Evolutionary conservation across 35 echinoderm and acorn worm species (phyloP), one percentile per base, ranked within the genome.

Genomic region (Lytechinus variegatus): DNA sequence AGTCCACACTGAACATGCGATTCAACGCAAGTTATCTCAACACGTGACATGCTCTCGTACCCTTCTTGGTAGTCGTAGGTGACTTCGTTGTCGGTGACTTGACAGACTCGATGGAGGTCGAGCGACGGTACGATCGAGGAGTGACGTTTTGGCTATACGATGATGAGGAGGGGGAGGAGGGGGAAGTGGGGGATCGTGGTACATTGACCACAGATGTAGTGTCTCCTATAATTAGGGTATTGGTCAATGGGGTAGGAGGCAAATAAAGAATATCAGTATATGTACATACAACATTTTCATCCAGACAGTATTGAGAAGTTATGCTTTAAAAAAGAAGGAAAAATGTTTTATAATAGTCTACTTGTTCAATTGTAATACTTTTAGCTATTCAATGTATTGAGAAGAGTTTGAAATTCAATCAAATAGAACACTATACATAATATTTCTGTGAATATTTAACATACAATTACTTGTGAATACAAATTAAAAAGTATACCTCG

Each of bases 71-170:
- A 10, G 28, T 10, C 10, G 91, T 93, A 4, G 91, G 53, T 9
- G 91, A 93, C 27, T 93, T 89, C 10, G 91, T 56, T 56, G 28
- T 90, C 6, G 92, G 92, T 21, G 92, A 93, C 54, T 93, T 93
- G 52, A 93, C 92, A 13, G 92, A 93, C 54, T 93, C 92, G 92
- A 93, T 93, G n/a, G 92, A 93, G n/a, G 92, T 93, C 13, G 92
- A 53, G 3, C 92, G 92, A 10, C 27, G 92, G 92, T 93, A 93
- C 11, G 92, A 93, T 14, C 10, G 52, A 3, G 92, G 13, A 27
- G 92, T 93, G 88, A 90, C 27, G 28, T 90, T 90, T 16, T 54
- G 92, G n/a, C 53, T 93, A 44, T 93, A 93, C n/a, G 92, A 54
- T 21, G 92, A 93, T 5, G 92, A 54, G 53, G 91, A 93, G 21